Conservation (phyloP, 2,797 vertebrate species). For the Macroramphosus scolopax region DNA sequence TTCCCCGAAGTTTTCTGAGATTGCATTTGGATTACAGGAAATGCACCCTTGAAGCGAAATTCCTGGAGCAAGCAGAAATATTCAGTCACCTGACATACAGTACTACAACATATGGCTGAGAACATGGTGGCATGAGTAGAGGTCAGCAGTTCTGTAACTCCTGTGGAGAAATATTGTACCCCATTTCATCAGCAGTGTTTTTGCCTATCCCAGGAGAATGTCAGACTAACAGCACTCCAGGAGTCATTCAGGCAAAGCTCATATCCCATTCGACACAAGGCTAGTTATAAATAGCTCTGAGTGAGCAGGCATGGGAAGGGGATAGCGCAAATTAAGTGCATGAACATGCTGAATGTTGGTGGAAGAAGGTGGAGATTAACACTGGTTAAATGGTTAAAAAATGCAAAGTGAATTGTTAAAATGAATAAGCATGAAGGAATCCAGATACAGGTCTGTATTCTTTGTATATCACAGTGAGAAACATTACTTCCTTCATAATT, state of each 20-base stretch:
- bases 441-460: no score
- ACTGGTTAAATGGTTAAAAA: slow-evolving; percentile 1
- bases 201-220: slow-evolving; percentile 46
- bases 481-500: slow-evolving; percentile 13
- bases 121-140: slow-evolving; percentile 4
- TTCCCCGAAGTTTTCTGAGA: slow-evolving; percentile 15
- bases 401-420: slow-evolving; percentile 4
- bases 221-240: slow-evolving; percentile 58
- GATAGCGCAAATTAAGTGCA: slow-evolving; percentile 61
- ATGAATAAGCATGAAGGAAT: no score
- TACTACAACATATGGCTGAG: slow-evolving; percentile 6
- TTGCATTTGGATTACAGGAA: slow-evolving; percentile 17
- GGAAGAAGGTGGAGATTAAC: slow-evolving; percentile 15
- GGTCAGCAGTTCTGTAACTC: slow-evolving; percentile 42
- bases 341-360: slow-evolving; percentile 28
- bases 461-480: no score
- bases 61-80: slow-evolving; percentile 10
- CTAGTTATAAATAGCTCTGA: slow-evolving; percentile 73
- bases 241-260: slow-evolving; percentile 70
- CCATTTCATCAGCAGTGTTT: slow-evolving; percentile 38
- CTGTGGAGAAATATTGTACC: slow-evolving; percentile 34
- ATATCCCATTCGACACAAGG: slow-evolving; percentile 61
- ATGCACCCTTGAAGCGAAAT: not conserved
- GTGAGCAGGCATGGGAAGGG: slow-evolving; percentile 63
- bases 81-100: not conserved